Base-by-base conservation (phyloP, 1,140 invertebrate species). In the Heliconius hewitsoni region DNA sequence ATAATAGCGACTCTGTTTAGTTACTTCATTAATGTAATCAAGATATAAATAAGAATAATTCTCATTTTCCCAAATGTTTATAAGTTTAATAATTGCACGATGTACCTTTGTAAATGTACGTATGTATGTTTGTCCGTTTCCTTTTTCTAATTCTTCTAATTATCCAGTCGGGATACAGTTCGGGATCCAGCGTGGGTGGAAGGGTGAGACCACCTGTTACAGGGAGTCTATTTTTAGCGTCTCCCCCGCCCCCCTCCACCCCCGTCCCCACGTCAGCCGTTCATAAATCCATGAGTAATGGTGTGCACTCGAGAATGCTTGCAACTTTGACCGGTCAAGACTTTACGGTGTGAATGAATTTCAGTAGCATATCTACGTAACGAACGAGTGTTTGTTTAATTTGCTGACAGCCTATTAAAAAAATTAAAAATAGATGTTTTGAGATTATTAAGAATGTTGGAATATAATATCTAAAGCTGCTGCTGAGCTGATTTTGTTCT, bases 231-330 rank as follows among this genome's bases (percentile, higher is more conserved):
- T 91, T 87, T 93, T 87, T 92, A 92, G 89, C 60, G 13, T 60
- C 74, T 79, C 84, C 71, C 78, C 79, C 74, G 75, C 84, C 73
- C 78, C 55, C 83, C 77, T 77, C 85, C 81, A 78, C 77, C 82
- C 83, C 81, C 78, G 79, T 23, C 83, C 83, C 50, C 81, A 79
- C 81, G 80, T 81, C 84, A 85, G 78, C 82, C 91, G 86, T 85
- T 89, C 89, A 90, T 91, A 89, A 91, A 86, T 90, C 83, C 83
- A 84, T 91, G 91, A 93, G 87, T 93, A 93, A 92, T 89, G 86
- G 42, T 89, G 86, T 85, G 87, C 89, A 90, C 83, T 84, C 71
- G 77, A 81, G 86, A 82, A 84, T 85, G 79, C 76, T 80, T 71
- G 75, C 77, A 81, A 81, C 82, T 83, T 82, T 82, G 81, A 82